Percentiles rank a stretch among this genome's conserved stretches.
phyloP scores from a whole-genome alignment of 2,888 invertebrate species.

The Limnephilus auricula region DNA sequence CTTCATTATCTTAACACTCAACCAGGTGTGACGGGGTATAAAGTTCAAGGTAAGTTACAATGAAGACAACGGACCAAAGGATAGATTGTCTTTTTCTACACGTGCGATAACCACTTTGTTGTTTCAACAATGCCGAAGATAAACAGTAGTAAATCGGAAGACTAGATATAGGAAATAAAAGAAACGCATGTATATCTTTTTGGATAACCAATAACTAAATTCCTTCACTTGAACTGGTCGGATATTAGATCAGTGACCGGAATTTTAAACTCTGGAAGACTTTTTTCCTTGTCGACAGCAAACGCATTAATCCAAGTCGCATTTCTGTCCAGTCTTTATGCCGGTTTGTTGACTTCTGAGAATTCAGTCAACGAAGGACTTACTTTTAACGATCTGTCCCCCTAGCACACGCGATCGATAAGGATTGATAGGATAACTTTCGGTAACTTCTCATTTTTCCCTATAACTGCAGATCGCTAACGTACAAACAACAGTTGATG shows the following conservation, averaged over 20 bases:
- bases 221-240: background rate
- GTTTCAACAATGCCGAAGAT: background rate
- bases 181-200: background rate
- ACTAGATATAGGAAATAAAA: background rate
- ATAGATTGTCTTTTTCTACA: background rate
- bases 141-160: background rate
- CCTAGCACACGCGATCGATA: too few relatives aligned
- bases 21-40: background rate
- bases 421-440: too few relatives aligned
- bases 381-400: background rate
- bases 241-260: background rate
- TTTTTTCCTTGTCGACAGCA: background rate
- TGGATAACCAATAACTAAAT: background rate
- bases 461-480: too few relatives aligned
- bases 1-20: background rate
- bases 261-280: background rate
- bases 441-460: too few relatives aligned
- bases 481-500: too few relatives aligned
- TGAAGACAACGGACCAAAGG: background rate
- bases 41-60: background rate
- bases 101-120: background rate
- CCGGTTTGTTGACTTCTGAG: background rate
- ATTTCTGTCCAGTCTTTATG: background rate
- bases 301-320: background rate
- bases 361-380: background rate